These are phyloP conservation scores for Leptinotarsa rubiginosa DNA, from an alignment of 2,888 invertebrate genomes.

Conservation along the genomic window DNA sequence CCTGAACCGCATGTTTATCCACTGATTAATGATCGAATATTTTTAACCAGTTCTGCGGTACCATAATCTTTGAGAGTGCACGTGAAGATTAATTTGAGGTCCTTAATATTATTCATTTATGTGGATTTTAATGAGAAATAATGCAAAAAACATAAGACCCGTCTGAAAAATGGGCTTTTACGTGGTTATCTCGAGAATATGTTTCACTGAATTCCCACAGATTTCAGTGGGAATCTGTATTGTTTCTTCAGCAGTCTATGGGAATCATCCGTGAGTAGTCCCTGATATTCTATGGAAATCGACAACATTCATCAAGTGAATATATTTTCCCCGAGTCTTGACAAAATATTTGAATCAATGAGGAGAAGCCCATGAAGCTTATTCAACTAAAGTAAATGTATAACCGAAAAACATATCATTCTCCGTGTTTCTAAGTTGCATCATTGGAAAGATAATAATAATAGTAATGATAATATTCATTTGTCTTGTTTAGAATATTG, in stretches of 20 bases:
- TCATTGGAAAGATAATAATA: no score
- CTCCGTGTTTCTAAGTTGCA: no score
- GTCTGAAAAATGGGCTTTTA: conserved; percentile 33
- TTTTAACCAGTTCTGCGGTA: conserved; percentile 61
- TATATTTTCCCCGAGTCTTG: no score
- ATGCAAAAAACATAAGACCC: conserved; percentile 42
- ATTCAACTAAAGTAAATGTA: no score
- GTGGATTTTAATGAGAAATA: conserved; percentile 56
- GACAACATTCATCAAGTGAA: no score
- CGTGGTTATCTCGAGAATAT: conserved; percentile 35
- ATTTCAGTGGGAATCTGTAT: not conserved
- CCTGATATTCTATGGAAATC: not conserved
- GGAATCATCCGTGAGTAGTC: not conserved
- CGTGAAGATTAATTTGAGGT: conserved; percentile 53
- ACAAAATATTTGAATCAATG: no score
- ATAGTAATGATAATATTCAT: no score
- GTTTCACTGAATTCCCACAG: conserved; percentile 27
- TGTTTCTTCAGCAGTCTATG: not conserved
- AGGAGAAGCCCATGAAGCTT: no score
- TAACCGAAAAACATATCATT: no score
- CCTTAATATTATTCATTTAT: conserved; percentile 57
- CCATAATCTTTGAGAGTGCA: conserved; percentile 53
- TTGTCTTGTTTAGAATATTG: no score
- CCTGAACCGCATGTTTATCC: conserved; percentile 60
- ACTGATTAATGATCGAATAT: conserved; percentile 61